A percentile compares a stretch with the other conserved stretches of the same genome.
Conservation (phyloP, 2,113 vertebrate genomes). For the Potamarius usumacintae region DNA sequence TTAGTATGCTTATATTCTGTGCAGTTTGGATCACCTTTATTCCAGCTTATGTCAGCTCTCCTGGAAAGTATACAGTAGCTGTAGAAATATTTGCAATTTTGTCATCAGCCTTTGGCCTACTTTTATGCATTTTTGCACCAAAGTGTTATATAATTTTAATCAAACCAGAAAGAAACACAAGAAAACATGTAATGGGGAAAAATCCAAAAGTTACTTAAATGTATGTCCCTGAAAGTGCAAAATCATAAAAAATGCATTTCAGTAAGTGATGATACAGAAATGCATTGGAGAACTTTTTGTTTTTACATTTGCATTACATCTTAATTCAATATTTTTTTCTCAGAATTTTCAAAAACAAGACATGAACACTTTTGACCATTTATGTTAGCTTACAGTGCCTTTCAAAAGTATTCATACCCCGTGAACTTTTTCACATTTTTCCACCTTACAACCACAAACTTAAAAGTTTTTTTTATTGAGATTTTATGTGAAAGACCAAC, state of each 20-base stretch:
- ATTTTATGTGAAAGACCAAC: too few relatives aligned
- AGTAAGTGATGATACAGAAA: too few relatives aligned
- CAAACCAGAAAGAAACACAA: conserved; percentile 63
- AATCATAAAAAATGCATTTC: neutral
- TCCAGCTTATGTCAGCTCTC: conserved; percentile 59
- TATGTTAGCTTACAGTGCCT: too few relatives aligned
- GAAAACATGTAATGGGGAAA: conserved; percentile 60
- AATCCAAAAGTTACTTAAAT: conserved; percentile 8
- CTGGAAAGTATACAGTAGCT: conserved; percentile 46
- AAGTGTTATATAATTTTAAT: conserved; percentile 65
- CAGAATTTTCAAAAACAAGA: too few relatives aligned
- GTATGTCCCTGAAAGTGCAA: neutral
- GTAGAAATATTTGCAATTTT: conserved; percentile 67
- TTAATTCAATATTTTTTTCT: too few relatives aligned
- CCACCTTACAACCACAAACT: too few relatives aligned
- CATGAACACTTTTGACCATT: too few relatives aligned
- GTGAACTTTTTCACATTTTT: too few relatives aligned
- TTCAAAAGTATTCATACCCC: too few relatives aligned
- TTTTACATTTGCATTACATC: too few relatives aligned
- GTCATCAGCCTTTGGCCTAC: conserved; percentile 57
- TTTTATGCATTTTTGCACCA: conserved; percentile 62
- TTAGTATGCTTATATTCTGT: conserved; percentile 64
- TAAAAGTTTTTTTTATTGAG: too few relatives aligned
- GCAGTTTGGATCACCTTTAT: conserved; percentile 65
- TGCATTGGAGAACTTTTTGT: too few relatives aligned